Evolutionary conservation across 2,113 vertebrate species (phyloP).

Genomic region (Elephantulus edwardii): DNA sequence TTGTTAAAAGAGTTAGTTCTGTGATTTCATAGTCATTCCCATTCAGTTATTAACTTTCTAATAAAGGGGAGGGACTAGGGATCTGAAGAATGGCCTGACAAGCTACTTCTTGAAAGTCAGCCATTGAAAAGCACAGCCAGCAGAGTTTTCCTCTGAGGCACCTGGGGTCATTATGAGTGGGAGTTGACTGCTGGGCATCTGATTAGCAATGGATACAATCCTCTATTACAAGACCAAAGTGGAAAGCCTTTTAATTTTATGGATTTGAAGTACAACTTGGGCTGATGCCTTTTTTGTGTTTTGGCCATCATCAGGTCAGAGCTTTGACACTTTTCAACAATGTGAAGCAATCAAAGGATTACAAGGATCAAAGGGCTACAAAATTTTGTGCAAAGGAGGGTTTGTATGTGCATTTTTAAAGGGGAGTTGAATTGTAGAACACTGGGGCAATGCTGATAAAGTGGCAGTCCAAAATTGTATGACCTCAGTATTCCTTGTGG

Average conservation of each 20-base stretch:
- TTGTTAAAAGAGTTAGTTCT: constrained; percentile 13
- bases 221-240: background rate
- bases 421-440: background rate
- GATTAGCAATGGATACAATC: background rate
- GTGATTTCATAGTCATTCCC: constrained; percentile 25
- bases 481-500: background rate
- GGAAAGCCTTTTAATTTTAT: background rate
- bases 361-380: constrained; percentile 41
- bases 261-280: background rate
- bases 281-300: background rate
- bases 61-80: background rate
- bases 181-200: background rate
- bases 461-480: constrained; percentile 1
- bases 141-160: background rate
- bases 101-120: background rate
- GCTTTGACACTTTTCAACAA: background rate
- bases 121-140: background rate
- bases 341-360: constrained; percentile 9
- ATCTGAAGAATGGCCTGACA: background rate
- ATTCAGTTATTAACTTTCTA: constrained; percentile 37
- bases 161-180: background rate
- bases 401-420: constrained; percentile 20
- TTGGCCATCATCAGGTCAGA: background rate
- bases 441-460: background rate
- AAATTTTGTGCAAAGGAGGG: background rate